phyloP scores from a whole-genome alignment of 2,113 vertebrate genomes.

The Pontoporia blainvillei region DNA sequence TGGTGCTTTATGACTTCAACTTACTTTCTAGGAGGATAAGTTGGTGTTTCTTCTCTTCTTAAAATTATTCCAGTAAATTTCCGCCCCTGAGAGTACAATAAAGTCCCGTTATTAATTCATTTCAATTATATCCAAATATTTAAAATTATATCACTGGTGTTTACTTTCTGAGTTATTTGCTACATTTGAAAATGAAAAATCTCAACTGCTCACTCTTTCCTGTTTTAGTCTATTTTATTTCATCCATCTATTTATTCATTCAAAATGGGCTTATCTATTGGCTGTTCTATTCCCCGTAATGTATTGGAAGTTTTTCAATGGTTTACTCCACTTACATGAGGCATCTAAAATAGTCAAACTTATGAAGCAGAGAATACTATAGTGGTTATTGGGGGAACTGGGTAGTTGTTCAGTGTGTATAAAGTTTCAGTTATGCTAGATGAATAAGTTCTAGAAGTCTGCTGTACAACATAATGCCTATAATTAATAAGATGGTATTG shows the following conservation, averaged over 20 bases:
- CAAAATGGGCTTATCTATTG: neutral
- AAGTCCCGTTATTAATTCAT: neutral
- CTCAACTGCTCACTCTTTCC: neutral
- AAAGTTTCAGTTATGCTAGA: neutral
- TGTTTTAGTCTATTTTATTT: neutral
- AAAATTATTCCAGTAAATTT: neutral
- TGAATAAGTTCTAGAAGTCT: neutral
- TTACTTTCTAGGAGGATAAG: neutral
- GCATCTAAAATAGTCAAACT: neutral
- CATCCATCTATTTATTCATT: neutral
- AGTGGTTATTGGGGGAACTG: neutral
- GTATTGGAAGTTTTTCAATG: neutral
- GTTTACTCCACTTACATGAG: neutral
- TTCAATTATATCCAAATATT: neutral
- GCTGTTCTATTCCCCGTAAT: neutral
- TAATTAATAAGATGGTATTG: neutral
- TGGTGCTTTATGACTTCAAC: neutral
- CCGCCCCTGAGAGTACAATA: neutral
- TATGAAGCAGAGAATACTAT: neutral
- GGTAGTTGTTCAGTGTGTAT: neutral
- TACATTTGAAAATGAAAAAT: neutral
- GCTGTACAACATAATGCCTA: neutral
- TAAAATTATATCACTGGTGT: neutral
- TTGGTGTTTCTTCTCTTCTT: constrained; percentile 31
- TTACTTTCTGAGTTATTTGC: neutral